Conservation (phyloP, 23 tunicate genomes). For the Styela clava region DNA sequence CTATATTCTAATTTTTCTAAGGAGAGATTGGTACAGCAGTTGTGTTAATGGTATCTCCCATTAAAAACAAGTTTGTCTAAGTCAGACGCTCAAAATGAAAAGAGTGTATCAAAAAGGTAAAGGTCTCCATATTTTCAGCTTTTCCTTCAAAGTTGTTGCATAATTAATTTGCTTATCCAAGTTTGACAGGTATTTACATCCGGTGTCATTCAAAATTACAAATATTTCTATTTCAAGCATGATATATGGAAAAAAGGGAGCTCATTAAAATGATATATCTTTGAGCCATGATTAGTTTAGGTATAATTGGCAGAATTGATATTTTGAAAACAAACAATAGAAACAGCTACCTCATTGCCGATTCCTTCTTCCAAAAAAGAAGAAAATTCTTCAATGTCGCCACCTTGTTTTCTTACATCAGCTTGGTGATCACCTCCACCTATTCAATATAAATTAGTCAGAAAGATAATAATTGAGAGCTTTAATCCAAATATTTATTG, state of each 20-base stretch:
- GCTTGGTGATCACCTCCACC: slow-evolving; percentile 1
- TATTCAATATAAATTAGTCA: background rate
- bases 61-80: background rate
- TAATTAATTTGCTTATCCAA: background rate
- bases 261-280: too few species aligned
- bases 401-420: background rate
- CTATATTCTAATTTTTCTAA: too few species aligned
- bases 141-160: background rate
- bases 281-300: too few species aligned
- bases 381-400: slow-evolving; percentile 22
- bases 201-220: too few species aligned
- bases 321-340: too few species aligned
- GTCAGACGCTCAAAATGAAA: background rate
- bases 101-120: too few species aligned
- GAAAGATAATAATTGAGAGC: background rate
- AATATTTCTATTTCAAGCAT: too few species aligned
- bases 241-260: too few species aligned
- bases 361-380: slow-evolving; percentile 35
- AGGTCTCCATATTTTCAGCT: background rate
- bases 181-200: background rate
- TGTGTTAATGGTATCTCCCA: too few species aligned
- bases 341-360: slow-evolving; percentile 46
- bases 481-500: background rate
- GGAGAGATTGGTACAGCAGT: too few species aligned
- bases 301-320: too few species aligned